phyloP scores from a whole-genome alignment of 2,888 invertebrate species.

The Tiliacea aurago region DNA sequence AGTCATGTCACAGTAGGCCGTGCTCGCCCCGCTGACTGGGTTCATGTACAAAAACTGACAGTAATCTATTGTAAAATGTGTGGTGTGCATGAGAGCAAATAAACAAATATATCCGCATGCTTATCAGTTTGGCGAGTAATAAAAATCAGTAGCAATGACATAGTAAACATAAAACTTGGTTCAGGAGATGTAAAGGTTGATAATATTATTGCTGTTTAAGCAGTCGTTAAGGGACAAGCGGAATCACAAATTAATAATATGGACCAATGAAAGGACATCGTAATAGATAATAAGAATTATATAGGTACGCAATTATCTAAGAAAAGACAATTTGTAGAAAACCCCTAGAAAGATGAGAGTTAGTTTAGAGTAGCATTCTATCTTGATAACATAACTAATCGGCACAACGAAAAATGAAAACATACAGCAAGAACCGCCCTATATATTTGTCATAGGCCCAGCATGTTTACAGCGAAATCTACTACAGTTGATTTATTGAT shows the following conservation, averaged over 20 bases:
- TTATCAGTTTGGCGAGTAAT: slow-evolving; percentile 26
- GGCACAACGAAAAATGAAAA: background rate
- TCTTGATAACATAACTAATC: background rate
- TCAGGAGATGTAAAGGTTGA: slow-evolving; percentile 7
- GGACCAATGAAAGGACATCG: background rate
- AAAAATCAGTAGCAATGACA: slow-evolving; percentile 22
- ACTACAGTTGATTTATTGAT: slow-evolving; percentile 54
- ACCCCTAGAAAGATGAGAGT: no score
- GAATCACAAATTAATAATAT: background rate
- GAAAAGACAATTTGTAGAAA: background rate
- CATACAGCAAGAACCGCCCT: background rate
- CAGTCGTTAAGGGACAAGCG: background rate
- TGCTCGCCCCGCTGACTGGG: no score
- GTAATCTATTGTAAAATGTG: no score
- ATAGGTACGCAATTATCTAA: background rate
- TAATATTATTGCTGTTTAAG: background rate
- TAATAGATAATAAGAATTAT: background rate
- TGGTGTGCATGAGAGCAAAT: no score
- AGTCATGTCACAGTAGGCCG: no score
- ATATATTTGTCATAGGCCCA: slow-evolving; percentile 11
- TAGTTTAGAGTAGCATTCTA: background rate
- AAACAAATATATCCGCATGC: no score
- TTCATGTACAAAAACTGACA: no score
- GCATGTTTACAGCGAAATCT: slow-evolving; percentile 19
- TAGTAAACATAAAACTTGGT: slow-evolving; percentile 14